Evolutionary conservation across 2,888 invertebrate genomes (phyloP).

Genomic region (Dyspetes luteomarginatus): DNA sequence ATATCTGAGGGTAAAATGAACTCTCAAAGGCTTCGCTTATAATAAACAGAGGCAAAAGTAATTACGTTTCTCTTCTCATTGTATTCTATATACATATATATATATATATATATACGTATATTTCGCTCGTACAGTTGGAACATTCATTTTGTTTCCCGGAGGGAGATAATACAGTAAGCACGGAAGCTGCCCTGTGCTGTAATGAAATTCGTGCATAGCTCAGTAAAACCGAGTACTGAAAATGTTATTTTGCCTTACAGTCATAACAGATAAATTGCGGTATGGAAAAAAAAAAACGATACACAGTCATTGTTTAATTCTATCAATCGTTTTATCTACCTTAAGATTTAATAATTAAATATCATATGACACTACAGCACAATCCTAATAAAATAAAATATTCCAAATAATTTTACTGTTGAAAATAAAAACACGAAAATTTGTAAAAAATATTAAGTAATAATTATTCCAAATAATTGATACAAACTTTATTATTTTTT

Average conservation of each 20-base stretch:
- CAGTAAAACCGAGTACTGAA: not conserved
- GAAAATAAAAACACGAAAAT: not conserved
- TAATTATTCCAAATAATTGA: not conserved
- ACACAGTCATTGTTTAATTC: not conserved
- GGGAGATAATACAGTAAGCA: constrained; percentile 8
- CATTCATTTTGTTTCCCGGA: constrained; percentile 24
- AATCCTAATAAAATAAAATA: not conserved
- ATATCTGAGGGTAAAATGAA: constrained; percentile 36
- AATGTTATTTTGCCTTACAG: constrained; percentile 32
- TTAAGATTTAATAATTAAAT: too few relatives aligned
- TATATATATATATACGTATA: not conserved
- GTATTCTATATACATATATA: constrained; percentile 15
- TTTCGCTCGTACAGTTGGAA: constrained; percentile 9
- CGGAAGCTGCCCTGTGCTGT: constrained; percentile 25
- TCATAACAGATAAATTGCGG: not conserved
- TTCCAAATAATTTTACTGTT: not conserved
- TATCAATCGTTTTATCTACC: not conserved
- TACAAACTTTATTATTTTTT: not conserved
- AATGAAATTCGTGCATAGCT: constrained; percentile 45
- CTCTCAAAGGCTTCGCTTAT: constrained; percentile 27
- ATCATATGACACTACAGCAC: too few relatives aligned
- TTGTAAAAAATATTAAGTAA: not conserved
- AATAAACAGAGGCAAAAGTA: constrained; percentile 46
- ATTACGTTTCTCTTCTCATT: constrained; percentile 48
- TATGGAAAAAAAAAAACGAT: not conserved